Base-by-base conservation (phyloP, 2,113 vertebrate genomes). In the Corvus moneduloides region DNA sequence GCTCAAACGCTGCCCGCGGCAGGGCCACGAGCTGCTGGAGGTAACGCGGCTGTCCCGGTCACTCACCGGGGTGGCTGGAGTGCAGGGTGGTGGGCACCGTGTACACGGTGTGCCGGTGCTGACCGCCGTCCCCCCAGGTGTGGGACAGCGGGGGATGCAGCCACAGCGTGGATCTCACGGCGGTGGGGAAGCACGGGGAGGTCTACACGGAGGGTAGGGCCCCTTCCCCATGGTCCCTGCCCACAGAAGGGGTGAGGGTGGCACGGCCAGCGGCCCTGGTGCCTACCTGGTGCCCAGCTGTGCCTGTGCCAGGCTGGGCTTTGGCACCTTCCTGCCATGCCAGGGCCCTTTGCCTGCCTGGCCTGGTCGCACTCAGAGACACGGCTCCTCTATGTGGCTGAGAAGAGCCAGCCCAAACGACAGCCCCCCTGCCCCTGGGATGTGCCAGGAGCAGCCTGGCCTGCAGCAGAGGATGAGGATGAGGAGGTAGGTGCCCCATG, bases 361-460 rank as follows among this genome's bases (percentile, higher is more conserved):
- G 98, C 99, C 86, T 99, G 99, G 99, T 99, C 99, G 21, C 98
- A 97, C 89, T 99, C 98, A 0, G 99, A 99, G 97, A 99, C 98
- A 2, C 98, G 97, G 77, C 98, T 99, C 43, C 94, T 99, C 72
- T 99, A 99, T 10, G 98, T 99, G 96, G 99, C 99, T 3, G 99
- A 99, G 96, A 99, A 98, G 97, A 99, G 98, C 89, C 97, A 97
- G 11, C 98, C 98, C 49, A 99, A 99, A 93, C 64, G 97, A 3
- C 98, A 97, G 78, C 98, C 98, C n/a, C 98, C 98, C 89, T 98
- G 99, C 85, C 98, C 90, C 13, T 95, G 95, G 87, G 92, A 87
- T 28, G 93, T 82, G 18, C 93, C 56, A 0, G 92, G 73, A 20
- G 23, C 74, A 33, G 61, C 74, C 48, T 7, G 52, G 35, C 48